Percentiles rank a stretch among this genome's conserved stretches.
Conservation (phyloP, 2,888 invertebrate genomes). For the Eulithis prunata region DNA sequence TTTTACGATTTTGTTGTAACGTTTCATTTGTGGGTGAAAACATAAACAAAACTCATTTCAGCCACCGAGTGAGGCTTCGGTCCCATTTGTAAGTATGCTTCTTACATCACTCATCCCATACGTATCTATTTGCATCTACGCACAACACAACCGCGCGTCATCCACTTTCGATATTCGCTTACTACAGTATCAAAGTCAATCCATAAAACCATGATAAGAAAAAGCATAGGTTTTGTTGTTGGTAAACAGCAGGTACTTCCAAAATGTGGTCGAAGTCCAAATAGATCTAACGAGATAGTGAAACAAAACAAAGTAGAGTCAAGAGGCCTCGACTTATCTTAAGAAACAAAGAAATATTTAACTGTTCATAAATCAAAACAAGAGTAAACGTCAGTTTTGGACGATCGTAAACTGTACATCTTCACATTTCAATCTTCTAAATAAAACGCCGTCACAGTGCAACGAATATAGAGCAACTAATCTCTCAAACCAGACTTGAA, state of each 20-base stretch:
- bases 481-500: constrained; percentile 15
- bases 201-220: too few relatives aligned
- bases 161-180: too few relatives aligned
- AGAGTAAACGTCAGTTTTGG: constrained; percentile 68
- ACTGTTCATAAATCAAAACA: constrained; percentile 68
- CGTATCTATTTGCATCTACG: too few relatives aligned
- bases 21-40: constrained; percentile 49
- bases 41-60: constrained; percentile 59
- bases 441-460: constrained; percentile 31
- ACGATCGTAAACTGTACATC: constrained; percentile 61
- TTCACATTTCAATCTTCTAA: constrained; percentile 44
- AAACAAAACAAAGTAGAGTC: constrained; percentile 41
- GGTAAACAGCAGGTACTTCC: too few relatives aligned
- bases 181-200: too few relatives aligned
- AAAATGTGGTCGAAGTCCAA: constrained; percentile 14
- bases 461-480: constrained; percentile 4
- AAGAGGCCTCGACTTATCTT: constrained; percentile 54
- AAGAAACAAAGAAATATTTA: constrained; percentile 57
- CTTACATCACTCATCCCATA: too few relatives aligned
- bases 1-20: constrained; percentile 53
- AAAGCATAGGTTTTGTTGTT: too few relatives aligned
- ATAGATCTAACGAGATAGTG: constrained; percentile 41
- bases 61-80: constrained; percentile 45
- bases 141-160: too few relatives aligned
- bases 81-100: background rate